A percentile compares a stretch with the other conserved stretches of the same genome.
phyloP scores from a whole-genome alignment of 2,888 invertebrate species.

The Trypoxylon attenuatum region DNA sequence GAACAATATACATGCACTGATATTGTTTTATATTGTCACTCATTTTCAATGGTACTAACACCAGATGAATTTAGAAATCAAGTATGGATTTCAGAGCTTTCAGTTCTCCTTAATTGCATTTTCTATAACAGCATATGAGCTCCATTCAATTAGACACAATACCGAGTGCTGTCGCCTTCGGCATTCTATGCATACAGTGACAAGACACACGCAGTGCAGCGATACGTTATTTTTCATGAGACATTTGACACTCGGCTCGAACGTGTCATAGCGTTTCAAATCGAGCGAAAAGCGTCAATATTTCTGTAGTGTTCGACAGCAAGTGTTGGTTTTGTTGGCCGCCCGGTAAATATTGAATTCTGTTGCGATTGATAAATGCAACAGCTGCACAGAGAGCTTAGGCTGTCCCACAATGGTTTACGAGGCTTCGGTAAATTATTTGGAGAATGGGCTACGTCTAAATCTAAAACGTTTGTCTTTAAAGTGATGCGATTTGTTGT shows the following conservation, averaged over 20 bases:
- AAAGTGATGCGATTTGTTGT: background rate
- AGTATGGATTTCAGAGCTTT: constrained; percentile 39
- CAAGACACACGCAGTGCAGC: background rate
- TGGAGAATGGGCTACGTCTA: background rate
- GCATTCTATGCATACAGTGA: too few species aligned
- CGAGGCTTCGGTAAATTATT: background rate
- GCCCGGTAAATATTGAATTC: background rate
- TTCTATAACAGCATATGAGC: constrained; percentile 1
- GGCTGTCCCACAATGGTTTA: background rate
- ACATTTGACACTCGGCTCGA: background rate
- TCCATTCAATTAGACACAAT: background rate
- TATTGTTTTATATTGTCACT: constrained; percentile 54
- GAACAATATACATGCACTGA: constrained; percentile 18
- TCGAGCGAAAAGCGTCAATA: background rate
- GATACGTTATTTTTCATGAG: background rate
- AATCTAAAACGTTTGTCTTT: background rate
- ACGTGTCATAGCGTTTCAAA: background rate
- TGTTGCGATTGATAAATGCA: background rate
- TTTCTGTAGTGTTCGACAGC: background rate
- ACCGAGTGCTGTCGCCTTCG: background rate
- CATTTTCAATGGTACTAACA: constrained; percentile 41
- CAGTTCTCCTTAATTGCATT: background rate
- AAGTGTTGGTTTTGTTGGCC: background rate
- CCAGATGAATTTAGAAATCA: constrained; percentile 41
- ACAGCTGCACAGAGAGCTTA: background rate